Percentiles rank a stretch among this genome's conserved stretches.
Evolutionary conservation across 2,113 vertebrate species (phyloP).

Genomic region (Copsychus sechellarum): DNA sequence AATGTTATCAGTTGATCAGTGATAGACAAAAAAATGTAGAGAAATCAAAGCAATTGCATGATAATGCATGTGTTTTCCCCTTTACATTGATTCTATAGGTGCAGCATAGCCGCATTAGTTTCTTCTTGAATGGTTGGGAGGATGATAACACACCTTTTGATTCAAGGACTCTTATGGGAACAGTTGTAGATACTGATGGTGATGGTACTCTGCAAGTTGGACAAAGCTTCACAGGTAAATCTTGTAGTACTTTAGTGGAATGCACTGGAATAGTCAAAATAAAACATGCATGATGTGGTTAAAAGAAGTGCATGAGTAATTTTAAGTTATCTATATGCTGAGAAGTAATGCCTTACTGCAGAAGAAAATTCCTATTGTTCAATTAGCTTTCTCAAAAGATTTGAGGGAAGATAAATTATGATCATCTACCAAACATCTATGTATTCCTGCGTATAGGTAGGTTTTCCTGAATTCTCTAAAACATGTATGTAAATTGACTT

Average conservation of each 20-base stretch:
- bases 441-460: background rate
- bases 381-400: background rate
- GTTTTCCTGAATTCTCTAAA: background rate
- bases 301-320: background rate
- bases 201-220: conserved; percentile 78
- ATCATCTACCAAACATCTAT: background rate
- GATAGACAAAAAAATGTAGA: background rate
- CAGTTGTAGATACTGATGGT: conserved; percentile 71
- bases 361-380: background rate
- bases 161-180: conserved; percentile 73
- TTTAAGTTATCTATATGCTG: background rate
- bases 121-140: conserved; percentile 90
- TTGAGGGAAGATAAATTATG: background rate
- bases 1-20: background rate
- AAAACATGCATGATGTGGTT: background rate
- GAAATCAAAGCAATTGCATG: background rate
- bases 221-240: conserved; percentile 84
- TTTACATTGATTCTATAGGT: conserved; percentile 74
- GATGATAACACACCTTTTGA: conserved; percentile 85
- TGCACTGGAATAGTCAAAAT: background rate
- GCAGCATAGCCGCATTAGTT: conserved; percentile 80
- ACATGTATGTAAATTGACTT: background rate
- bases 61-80: background rate
- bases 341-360: background rate
- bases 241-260: background rate